Percentiles rank a stretch among this genome's conserved stretches.
These are phyloP conservation scores for Gavialis gangeticus DNA, from an alignment of 2,113 vertebrate species.

Conservation along the genomic window DNA sequence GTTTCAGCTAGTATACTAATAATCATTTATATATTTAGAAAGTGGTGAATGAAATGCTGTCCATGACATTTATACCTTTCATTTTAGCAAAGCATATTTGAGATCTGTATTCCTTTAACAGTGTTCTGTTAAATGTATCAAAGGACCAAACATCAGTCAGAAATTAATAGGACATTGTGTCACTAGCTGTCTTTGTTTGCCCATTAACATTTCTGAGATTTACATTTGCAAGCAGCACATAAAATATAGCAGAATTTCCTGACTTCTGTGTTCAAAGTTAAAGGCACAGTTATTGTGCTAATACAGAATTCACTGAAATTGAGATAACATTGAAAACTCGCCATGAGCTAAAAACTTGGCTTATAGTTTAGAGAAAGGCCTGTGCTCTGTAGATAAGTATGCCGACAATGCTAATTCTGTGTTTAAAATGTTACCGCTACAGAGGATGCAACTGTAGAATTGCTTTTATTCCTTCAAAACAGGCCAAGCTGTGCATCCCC, in stretches of 20 bases:
- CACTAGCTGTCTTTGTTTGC: conserved; percentile 4
- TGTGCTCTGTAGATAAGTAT: conserved; percentile 38
- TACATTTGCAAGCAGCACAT: conserved; percentile 5
- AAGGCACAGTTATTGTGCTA: conserved; percentile 54
- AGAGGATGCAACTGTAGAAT: conserved; percentile 24
- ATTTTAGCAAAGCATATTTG: neutral
- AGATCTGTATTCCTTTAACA: neutral
- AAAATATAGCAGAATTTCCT: neutral
- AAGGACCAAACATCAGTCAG: neutral
- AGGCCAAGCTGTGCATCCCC: neutral
- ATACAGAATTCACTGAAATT: conserved; percentile 47
- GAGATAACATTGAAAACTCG: conserved; percentile 43
- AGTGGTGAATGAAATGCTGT: neutral
- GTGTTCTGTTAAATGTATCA: neutral
- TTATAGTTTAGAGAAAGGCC: conserved; percentile 15
- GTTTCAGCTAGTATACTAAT: neutral
- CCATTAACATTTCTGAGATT: conserved; percentile 44
- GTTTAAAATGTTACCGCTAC: conserved; percentile 37
- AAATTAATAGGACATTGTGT: neutral
- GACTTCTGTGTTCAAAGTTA: conserved; percentile 37
- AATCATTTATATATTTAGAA: neutral
- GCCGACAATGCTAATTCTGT: conserved; percentile 23
- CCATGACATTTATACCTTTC: neutral
- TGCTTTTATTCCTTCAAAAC: conserved; percentile 15
- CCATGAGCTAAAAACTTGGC: neutral